These are phyloP conservation scores for Troilus luridus DNA, from an alignment of 2,888 invertebrate genomes.

Conservation along the genomic window DNA sequence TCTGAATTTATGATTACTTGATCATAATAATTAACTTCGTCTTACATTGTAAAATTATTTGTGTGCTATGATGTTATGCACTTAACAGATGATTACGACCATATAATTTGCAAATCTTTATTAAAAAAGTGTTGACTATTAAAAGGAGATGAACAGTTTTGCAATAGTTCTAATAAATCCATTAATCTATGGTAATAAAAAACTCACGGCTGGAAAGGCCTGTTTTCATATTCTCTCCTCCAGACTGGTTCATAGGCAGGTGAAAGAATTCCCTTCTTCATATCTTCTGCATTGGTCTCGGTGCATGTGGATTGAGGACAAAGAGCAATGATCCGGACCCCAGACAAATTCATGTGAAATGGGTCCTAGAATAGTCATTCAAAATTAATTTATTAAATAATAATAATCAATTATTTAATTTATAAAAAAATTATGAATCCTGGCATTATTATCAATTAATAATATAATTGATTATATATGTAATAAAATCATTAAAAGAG, in stretches of 20 bases:
- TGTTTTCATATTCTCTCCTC: conserved; percentile 78
- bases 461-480: too few relatives aligned
- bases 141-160: too few relatives aligned
- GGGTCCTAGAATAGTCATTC: conserved; percentile 72
- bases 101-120: too few relatives aligned
- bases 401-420: neutral
- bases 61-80: too few relatives aligned
- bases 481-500: neutral
- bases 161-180: too few relatives aligned
- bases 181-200: neutral
- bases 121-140: too few relatives aligned
- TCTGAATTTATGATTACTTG: too few relatives aligned
- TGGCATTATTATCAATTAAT: too few relatives aligned
- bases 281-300: conserved; percentile 76
- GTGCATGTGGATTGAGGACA: conserved; percentile 81
- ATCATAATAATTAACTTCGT: too few relatives aligned
- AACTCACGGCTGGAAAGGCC: conserved; percentile 76
- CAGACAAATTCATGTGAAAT: conserved; percentile 81
- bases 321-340: conserved; percentile 79
- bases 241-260: conserved; percentile 82
- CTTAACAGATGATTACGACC: too few relatives aligned
- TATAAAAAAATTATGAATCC: neutral
- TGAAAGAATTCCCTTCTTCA: conserved; percentile 79
- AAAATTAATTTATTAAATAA: neutral
- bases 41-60: too few relatives aligned